Evolutionary conservation across 2,113 vertebrate genomes (phyloP).

Genomic region (Cololabis saira): DNA sequence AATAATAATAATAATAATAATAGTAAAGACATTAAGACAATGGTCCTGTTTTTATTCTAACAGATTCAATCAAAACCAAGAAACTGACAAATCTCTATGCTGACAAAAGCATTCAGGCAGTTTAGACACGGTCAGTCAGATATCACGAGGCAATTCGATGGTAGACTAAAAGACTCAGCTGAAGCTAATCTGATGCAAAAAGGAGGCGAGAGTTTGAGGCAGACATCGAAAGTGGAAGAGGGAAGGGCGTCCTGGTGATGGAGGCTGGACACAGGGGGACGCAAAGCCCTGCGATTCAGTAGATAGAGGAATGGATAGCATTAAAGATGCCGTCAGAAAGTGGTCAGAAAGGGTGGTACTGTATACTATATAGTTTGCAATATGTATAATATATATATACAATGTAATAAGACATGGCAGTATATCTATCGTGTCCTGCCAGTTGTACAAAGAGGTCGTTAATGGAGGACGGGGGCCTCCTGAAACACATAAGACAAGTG

Average conservation of each 20-base stretch:
- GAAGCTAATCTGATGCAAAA: constrained; percentile 32
- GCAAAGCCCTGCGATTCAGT: background rate
- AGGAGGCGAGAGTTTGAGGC: constrained; percentile 1
- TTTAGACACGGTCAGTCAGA: constrained; percentile 66
- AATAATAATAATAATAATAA: too few species aligned
- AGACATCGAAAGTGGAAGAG: constrained; percentile 26
- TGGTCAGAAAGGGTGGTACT: too few species aligned
- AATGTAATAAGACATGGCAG: background rate
- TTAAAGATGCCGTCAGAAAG: constrained; percentile 52
- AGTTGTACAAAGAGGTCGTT: constrained; percentile 46
- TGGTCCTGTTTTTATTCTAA: constrained; percentile 40
- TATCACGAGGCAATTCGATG: constrained; percentile 55
- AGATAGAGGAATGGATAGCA: constrained; percentile 42
- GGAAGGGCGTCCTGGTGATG: constrained; percentile 43
- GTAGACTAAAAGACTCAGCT: constrained; percentile 40
- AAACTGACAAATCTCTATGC: constrained; percentile 44
- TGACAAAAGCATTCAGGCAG: constrained; percentile 60
- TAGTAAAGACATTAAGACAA: background rate
- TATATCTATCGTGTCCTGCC: constrained; percentile 50
- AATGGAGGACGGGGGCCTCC: constrained; percentile 36
- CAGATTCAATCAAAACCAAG: constrained; percentile 35
- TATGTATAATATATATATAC: constrained; percentile 24
- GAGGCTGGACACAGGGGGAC: constrained; percentile 6
- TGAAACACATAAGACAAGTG: constrained; percentile 16
- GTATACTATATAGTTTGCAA: constrained; percentile 39